Conservation (phyloP, 2,113 vertebrate genomes). For the Alligator sinensis region DNA sequence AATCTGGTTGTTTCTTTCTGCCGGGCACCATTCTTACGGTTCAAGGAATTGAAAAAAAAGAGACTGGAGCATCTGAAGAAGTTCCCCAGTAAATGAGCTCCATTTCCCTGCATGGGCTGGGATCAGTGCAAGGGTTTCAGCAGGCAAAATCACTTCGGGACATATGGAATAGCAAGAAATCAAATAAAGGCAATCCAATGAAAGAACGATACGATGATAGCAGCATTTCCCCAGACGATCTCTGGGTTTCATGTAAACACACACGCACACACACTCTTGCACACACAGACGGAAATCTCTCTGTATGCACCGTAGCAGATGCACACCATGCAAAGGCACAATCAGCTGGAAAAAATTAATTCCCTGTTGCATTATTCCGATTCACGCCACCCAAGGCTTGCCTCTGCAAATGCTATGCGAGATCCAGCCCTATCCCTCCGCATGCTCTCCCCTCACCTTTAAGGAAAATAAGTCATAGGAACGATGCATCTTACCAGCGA, state of each 20-base stretch:
- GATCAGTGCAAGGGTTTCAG: not conserved
- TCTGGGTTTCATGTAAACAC: not conserved
- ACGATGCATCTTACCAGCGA: constrained; percentile 39
- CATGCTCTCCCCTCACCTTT: not conserved
- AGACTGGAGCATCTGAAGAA: not conserved
- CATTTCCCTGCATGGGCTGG: rapidly evolving
- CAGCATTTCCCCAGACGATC: not conserved
- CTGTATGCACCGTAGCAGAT: not conserved
- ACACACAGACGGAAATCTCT: not conserved
- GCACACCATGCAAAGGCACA: rapidly evolving
- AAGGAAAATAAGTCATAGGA: not conserved
- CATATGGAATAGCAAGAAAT: rapidly evolving
- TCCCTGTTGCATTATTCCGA: not conserved
- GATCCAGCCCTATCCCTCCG: not conserved
- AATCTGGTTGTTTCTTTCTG: not conserved
- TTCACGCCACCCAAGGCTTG: rapidly evolving
- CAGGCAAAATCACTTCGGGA: not conserved
- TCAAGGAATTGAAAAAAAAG: not conserved
- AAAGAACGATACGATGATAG: constrained; percentile 6
- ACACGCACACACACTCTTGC: not conserved
- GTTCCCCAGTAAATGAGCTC: rapidly evolving
- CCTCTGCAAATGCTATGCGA: not conserved
- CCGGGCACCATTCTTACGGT: not conserved
- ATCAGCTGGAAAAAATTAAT: not conserved
- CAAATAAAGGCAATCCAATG: not conserved